Conservation (phyloP, 2,113 vertebrate genomes). For the Aptenodytes patagonicus region DNA sequence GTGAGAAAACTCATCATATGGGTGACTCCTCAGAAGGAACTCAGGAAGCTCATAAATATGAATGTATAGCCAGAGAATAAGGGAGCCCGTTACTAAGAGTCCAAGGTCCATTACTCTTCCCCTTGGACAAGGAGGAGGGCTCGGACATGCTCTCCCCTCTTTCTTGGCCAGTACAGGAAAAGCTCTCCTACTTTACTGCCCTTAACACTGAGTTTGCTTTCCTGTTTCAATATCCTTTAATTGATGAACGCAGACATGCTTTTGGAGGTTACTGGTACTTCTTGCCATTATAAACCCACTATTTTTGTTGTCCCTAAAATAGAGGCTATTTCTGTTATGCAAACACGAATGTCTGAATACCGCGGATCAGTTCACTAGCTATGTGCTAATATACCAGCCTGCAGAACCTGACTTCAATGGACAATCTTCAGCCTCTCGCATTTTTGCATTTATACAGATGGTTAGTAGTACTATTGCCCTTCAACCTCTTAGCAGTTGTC, state of each 20-base stretch:
- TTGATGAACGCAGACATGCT: not conserved
- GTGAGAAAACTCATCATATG: not conserved
- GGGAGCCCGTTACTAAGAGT: accelerated
- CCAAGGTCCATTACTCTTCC: not conserved
- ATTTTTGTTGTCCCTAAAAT: not conserved
- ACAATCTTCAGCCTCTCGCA: not conserved
- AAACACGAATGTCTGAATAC: not conserved
- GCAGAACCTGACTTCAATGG: not conserved
- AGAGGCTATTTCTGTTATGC: not conserved
- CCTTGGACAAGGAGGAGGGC: not conserved
- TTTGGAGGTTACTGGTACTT: not conserved
- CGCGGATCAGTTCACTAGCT: not conserved
- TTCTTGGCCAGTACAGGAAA: not conserved
- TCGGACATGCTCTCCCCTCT: not conserved
- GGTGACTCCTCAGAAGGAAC: not conserved
- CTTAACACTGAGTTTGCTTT: not conserved
- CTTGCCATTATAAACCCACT: not conserved
- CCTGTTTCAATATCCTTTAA: not conserved
- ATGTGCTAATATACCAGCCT: not conserved
- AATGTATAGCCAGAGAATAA: not conserved
- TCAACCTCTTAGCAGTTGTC: constrained; percentile 18
- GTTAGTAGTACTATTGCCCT: not conserved
- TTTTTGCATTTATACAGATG: not conserved
- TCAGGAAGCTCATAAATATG: not conserved
- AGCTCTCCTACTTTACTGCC: not conserved